A percentile compares a stretch with the other conserved stretches of the same genome.
Conservation (phyloP, 2,797 vertebrate species). For the Podargus strigoides region DNA sequence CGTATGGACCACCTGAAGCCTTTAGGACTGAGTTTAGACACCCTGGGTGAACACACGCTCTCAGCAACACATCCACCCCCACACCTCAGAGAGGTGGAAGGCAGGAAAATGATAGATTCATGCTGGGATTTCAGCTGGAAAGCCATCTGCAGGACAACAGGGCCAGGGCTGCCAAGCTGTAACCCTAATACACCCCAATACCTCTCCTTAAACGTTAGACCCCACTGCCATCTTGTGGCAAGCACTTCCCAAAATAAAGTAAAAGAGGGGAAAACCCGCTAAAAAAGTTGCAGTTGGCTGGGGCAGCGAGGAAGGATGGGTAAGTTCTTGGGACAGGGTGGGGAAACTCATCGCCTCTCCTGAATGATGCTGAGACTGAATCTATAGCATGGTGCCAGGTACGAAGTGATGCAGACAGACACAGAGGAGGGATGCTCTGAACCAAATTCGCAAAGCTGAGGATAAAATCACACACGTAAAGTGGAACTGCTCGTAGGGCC, state of each 20-base stretch:
- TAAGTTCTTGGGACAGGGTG: rapidly evolving
- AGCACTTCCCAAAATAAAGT: background rate
- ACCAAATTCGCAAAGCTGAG: background rate
- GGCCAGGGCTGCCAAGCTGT: background rate
- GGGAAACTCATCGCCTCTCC: background rate
- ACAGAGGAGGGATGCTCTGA: rapidly evolving
- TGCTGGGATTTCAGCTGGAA: background rate
- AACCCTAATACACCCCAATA: background rate
- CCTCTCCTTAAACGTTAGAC: background rate
- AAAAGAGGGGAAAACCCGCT: rapidly evolving
- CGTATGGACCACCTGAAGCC: background rate
- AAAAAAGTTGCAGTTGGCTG: background rate
- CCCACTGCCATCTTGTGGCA: conserved; percentile 67
- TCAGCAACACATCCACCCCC: background rate
- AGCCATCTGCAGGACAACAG: background rate
- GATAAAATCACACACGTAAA: background rate
- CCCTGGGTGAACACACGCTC: rapidly evolving
- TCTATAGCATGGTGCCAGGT: rapidly evolving
- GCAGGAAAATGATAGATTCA: background rate
- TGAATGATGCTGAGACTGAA: background rate
- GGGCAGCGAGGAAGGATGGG: rapidly evolving
- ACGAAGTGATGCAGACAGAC: rapidly evolving
- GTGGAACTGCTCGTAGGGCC: rapidly evolving
- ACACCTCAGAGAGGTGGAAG: background rate
- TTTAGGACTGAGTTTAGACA: background rate